phyloP scores from a whole-genome alignment of 2,797 vertebrate genomes.

The Chiroxiphia lanceolata region DNA sequence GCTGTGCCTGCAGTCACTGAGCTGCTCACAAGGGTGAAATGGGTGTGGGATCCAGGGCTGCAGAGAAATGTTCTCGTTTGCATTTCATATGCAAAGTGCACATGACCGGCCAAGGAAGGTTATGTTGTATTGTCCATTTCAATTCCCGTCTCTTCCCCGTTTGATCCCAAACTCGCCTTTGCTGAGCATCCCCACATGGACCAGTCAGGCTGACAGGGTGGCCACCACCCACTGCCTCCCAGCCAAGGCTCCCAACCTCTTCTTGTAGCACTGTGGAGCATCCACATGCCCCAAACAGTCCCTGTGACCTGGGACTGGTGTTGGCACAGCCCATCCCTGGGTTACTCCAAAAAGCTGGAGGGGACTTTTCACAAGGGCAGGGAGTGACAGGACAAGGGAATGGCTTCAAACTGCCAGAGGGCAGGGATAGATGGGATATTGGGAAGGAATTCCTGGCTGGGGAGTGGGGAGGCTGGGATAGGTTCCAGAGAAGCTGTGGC shows the following conservation, averaged over 20 bases:
- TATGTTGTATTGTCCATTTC: neutral
- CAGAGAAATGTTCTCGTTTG: neutral
- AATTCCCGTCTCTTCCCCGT: neutral
- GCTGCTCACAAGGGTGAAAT: neutral
- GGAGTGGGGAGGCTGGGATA: neutral
- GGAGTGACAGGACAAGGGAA: neutral
- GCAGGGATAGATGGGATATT: neutral
- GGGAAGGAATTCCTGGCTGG: accelerated
- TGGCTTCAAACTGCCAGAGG: neutral
- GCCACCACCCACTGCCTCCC: neutral
- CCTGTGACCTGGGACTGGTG: neutral
- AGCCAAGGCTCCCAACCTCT: neutral
- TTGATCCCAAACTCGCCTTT: neutral
- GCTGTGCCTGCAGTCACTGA: neutral
- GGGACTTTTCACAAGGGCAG: neutral
- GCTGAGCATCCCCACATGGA: neutral
- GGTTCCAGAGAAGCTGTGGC: neutral
- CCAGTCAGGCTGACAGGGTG: neutral
- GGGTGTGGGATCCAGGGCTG: neutral
- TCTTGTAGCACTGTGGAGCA: neutral
- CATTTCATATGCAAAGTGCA: neutral
- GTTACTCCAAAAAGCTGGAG: neutral
- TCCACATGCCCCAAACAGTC: neutral
- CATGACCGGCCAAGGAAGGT: neutral
- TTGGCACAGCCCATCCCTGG: neutral